These are phyloP conservation scores for Siniperca undulata DNA, from an alignment of 2,797 vertebrate genomes.

Conservation along the genomic window DNA sequence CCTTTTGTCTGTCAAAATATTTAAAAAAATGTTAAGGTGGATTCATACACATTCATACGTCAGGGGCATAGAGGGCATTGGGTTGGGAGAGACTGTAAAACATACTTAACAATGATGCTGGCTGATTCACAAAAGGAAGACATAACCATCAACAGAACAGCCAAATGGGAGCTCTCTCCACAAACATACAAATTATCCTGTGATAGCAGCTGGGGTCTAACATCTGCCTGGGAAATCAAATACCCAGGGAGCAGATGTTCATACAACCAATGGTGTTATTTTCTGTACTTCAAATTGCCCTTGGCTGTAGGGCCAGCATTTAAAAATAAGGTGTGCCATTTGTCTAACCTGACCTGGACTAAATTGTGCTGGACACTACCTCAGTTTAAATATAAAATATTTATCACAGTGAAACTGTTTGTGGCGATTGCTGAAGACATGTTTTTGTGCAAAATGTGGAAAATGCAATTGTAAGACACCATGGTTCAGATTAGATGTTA, in stretches of 20 bases:
- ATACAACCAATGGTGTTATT: slow-evolving; percentile 92
- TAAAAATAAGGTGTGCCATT: slow-evolving; percentile 75
- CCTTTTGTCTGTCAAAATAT: slow-evolving; percentile 29
- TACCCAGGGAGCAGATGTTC: slow-evolving; percentile 94
- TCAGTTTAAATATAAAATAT: not conserved
- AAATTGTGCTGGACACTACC: slow-evolving; percentile 67
- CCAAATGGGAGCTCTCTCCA: slow-evolving; percentile 92
- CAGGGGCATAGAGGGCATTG: slow-evolving; percentile 45
- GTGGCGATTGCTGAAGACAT: not conserved
- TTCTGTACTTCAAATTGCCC: slow-evolving; percentile 80
- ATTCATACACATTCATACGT: slow-evolving; percentile 14
- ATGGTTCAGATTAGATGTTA: slow-evolving; percentile 19
- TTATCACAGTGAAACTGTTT: not conserved
- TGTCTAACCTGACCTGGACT: slow-evolving; percentile 53
- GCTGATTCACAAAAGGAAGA: slow-evolving; percentile 83
- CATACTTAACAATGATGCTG: slow-evolving; percentile 67
- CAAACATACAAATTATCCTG: slow-evolving; percentile 95
- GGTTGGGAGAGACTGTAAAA: slow-evolving; percentile 61
- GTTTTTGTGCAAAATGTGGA: slow-evolving; percentile 7
- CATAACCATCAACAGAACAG: slow-evolving; percentile 88
- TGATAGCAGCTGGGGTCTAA: slow-evolving; percentile 96
- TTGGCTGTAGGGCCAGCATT: slow-evolving; percentile 72
- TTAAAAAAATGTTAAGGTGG: slow-evolving; percentile 12
- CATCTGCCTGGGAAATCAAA: slow-evolving; percentile 96
- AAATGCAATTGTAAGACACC: slow-evolving; percentile 13